Conservation (phyloP, 53 echinoderm and acorn worm genomes). For the Holothuria scabra region DNA sequence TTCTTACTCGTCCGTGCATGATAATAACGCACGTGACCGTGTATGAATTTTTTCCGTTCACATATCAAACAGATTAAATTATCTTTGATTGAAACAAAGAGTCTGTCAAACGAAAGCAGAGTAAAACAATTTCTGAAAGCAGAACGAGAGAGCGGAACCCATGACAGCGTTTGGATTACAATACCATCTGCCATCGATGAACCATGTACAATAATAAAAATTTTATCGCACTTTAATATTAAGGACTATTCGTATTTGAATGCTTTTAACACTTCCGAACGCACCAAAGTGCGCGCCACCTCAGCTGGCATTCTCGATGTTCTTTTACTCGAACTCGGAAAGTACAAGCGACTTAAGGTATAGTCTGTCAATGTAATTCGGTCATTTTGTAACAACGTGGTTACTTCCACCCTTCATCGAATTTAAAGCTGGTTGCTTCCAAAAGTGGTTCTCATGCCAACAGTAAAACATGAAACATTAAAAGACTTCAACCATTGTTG, state of each 20-base stretch:
- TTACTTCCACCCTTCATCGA: too few relatives aligned
- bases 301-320: too few relatives aligned
- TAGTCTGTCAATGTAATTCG: too few relatives aligned
- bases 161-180: slow-evolving; percentile 27
- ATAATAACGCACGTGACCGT: slow-evolving; percentile 8
- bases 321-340: too few relatives aligned
- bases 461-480: too few relatives aligned
- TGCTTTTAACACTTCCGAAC: slow-evolving; percentile 44
- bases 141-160: slow-evolving; percentile 4
- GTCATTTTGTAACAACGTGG: too few relatives aligned
- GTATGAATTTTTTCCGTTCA: slow-evolving; percentile 17
- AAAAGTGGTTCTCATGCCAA: too few relatives aligned
- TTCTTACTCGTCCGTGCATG: not conserved
- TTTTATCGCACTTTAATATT: slow-evolving; percentile 38
- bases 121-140: slow-evolving; percentile 1
- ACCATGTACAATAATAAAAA: slow-evolving; percentile 44
- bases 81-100: slow-evolving; percentile 44
- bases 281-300: slow-evolving; percentile 31
- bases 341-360: too few relatives aligned
- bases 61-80: slow-evolving; percentile 41
- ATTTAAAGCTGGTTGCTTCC: too few relatives aligned
- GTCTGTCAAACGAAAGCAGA: not conserved
- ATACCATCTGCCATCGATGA: slow-evolving; percentile 39
- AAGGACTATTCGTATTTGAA: slow-evolving; percentile 40
- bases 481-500: too few relatives aligned